Evolutionary conservation across 2,797 vertebrate genomes (phyloP).

Genomic region (Etheostoma perlongum): DNA sequence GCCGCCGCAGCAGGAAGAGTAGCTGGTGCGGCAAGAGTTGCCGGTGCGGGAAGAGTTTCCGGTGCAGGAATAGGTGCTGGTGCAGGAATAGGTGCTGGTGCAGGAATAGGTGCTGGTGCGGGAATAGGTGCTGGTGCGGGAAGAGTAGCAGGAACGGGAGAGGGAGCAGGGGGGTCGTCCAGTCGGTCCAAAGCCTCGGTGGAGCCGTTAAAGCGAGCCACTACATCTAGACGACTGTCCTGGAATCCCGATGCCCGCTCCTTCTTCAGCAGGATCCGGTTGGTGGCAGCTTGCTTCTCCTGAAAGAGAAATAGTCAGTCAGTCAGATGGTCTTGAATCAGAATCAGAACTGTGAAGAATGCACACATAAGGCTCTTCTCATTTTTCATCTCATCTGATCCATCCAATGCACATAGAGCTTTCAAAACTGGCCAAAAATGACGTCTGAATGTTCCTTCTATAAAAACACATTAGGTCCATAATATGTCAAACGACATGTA

Average conservation of each 20-base stretch:
- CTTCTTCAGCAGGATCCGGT: constrained; percentile 93
- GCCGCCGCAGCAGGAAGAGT: constrained; percentile 19
- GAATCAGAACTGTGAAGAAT: background rate
- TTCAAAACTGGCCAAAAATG: too few relatives aligned
- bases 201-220: constrained; percentile 96
- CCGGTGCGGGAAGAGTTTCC: background rate
- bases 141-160: background rate
- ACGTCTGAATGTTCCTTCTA: too few relatives aligned
- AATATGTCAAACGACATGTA: too few relatives aligned
- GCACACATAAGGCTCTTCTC: too few relatives aligned
- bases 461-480: too few relatives aligned
- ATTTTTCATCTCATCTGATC: too few relatives aligned
- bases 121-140: background rate
- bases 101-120: too few relatives aligned
- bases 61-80: background rate
- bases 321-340: background rate
- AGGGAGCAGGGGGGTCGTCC: constrained; percentile 74
- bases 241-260: constrained; percentile 94
- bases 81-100: background rate
- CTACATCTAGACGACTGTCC: constrained; percentile 94
- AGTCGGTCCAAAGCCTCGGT: constrained; percentile 95
- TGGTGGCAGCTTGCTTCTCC: constrained; percentile 93
- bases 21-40: background rate
- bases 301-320: constrained; percentile 71
- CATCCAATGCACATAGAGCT: too few relatives aligned